phyloP scores from a whole-genome alignment of 1,140 invertebrate species.

The Babylonia areolata region DNA sequence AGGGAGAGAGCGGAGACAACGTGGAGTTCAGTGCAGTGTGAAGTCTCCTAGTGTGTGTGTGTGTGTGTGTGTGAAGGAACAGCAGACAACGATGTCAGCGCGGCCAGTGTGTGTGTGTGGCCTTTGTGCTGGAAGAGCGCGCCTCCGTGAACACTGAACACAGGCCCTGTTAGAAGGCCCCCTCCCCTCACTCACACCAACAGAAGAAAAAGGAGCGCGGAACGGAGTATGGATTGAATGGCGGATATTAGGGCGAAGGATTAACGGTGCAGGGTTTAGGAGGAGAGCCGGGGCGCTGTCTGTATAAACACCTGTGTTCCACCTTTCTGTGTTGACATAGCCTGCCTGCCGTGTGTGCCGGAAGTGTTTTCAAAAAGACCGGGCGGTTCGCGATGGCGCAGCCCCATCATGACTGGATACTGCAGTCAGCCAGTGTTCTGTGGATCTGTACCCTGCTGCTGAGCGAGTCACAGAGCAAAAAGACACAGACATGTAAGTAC shows the following conservation, averaged over 20 bases:
- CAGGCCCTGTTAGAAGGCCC: no score
- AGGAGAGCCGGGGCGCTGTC: neutral
- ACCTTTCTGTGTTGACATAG: conserved; percentile 48
- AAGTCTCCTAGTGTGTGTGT: neutral
- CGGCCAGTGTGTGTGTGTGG: no score
- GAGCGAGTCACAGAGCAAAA: conserved; percentile 59
- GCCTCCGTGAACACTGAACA: no score
- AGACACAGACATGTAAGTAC: conserved; percentile 59
- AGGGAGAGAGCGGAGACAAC: neutral
- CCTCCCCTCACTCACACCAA: neutral
- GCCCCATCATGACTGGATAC: conserved; percentile 51
- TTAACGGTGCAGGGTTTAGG: neutral
- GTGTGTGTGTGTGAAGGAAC: neutral
- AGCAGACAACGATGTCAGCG: no score
- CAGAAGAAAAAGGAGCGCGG: neutral
- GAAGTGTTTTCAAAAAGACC: conserved; percentile 40
- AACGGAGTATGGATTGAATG: conserved; percentile 12
- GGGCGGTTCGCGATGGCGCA: conserved; percentile 50
- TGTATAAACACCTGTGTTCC: conserved; percentile 28
- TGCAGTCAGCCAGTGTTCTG: conserved; percentile 54
- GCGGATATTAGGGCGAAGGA: neutral
- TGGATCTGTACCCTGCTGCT: conserved; percentile 56
- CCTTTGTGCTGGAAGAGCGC: no score
- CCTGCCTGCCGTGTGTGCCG: conserved; percentile 14
- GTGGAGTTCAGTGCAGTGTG: neutral